Evolutionary conservation across 2,113 vertebrate genomes (phyloP), one percentile per base, ranked within the genome.

Genomic region (Hydrolagus affinis): DNA sequence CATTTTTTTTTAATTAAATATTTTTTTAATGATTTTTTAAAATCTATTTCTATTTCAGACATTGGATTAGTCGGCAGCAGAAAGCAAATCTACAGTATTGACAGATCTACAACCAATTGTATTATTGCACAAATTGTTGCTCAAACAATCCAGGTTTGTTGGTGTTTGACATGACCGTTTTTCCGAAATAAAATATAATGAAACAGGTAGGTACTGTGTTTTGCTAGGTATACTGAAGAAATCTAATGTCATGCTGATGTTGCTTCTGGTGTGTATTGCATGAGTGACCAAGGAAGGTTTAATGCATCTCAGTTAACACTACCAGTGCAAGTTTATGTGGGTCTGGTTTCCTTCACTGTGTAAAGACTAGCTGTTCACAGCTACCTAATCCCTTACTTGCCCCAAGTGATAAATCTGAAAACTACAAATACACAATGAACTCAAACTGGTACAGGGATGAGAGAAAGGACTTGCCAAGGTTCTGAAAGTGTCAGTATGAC

Each of bases 331-430:
- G 60, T 83, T 30, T 83, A 83, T 66, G 60, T 83, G 60, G 78
- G 62, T 83, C 30, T 83, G 60, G 8, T 80, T 83, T 83, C 78
- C 15, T 17, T 60, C 64, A 66, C 32, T 83, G 14, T 83, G 32
- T 11, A 83, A 66, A 68, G 62, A 30, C 60, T 32, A 28, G 15
- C 62, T 32, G 19, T 60, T 83, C 60, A 68, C 10, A 66, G 77
- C 59, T 80, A 80, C 59, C 59, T 64, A 64, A 80, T 64, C 12
- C 77, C 77, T 80, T 66, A 83, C 25, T 66, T 83, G 78, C 62
- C 78, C 32, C 78, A 17, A 66, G 78, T 83, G 78, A 66, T 28
- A 66, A 83, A 17, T 83, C 60, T 25, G 19, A 83, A 19, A 15
- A 83, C 28, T 56, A 30, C 30, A 83, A 83, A 83, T 83, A 68